Evolutionary conservation across 2,113 vertebrate genomes (phyloP), one percentile per base, ranked within the genome.

Genomic region (Tragulus kanchil): DNA sequence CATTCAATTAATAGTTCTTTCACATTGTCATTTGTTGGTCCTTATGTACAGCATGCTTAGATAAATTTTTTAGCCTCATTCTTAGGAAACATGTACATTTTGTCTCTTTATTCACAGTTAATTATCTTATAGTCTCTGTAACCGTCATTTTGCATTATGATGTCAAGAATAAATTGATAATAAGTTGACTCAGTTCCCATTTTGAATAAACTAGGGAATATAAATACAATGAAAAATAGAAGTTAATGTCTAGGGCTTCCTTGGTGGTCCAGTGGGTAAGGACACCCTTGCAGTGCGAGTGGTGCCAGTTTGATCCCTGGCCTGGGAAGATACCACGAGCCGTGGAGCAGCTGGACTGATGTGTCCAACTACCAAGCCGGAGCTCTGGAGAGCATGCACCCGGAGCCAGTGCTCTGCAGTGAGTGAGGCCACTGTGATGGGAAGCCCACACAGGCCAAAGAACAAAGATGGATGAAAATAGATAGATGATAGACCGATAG

Each of bases 61-160:
- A 61, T 85, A 92, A 92, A 58, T 92, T 50, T 87, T 58, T 85
- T 90, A 75, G 85, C 59, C 59, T 89, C 23, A 69, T 75, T 82
- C 65, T 96, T 81, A 67, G 45, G 16, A 67, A 31, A 50, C 71
- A 23, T 96, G n/a, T 90, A 87, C 58, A 56, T 89, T 75, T 81
- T 81, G 6, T 82, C 48, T 93, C 48, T 88, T 82, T 94, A 45
- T 56, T 71, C 25, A 71, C 6, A 69, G 67, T 67, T 79, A 87
- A 50, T 28, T 92, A 42, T 48, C 36, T 77, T 75, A 36, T 87
- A 61, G 42, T 79, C 36, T 78, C 69, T 85, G 17, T 52, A 83
- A 62, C 36, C 89, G 42, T 89, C 14, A 69, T 86, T 93, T 90
- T 31, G 69, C 8, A 52, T 61, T 85, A 54, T 78, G 64, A 56